phyloP scores from a whole-genome alignment of 2,113 vertebrate genomes.

The Crypturellus undulatus region DNA sequence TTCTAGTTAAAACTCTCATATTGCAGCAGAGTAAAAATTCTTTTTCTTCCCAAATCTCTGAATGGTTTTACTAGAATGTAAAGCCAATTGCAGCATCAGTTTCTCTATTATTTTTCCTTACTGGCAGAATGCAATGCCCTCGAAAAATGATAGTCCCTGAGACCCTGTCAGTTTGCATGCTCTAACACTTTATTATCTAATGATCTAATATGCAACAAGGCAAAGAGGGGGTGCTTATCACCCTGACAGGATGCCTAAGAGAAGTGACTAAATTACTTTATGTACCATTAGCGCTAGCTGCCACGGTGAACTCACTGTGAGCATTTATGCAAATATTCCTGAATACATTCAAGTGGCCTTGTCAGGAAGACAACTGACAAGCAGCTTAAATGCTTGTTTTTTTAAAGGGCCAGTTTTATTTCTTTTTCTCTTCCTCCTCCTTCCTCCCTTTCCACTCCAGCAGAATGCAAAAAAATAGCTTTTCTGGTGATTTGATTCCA shows the following conservation, averaged over 20 bases:
- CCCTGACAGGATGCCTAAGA: slow-evolving; percentile 81
- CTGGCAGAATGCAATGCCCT: slow-evolving; percentile 73
- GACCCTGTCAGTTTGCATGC: slow-evolving; percentile 80
- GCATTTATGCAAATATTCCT: slow-evolving; percentile 84
- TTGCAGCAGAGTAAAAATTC: neutral
- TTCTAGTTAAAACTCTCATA: neutral
- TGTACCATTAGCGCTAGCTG: slow-evolving; percentile 84
- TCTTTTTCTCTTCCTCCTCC: neutral
- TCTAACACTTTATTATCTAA: slow-evolving; percentile 87
- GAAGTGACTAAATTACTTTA: slow-evolving; percentile 88
- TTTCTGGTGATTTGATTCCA: neutral
- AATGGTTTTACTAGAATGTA: slow-evolving; percentile 60
- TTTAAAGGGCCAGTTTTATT: slow-evolving; percentile 62
- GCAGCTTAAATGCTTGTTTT: slow-evolving; percentile 74
- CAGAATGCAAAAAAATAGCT: neutral
- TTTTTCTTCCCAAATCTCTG: neutral
- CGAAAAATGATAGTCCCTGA: slow-evolving; percentile 70
- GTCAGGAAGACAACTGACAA: slow-evolving; percentile 81
- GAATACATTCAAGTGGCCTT: slow-evolving; percentile 82
- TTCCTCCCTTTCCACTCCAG: neutral
- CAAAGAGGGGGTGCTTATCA: slow-evolving; percentile 81
- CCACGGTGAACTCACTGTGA: slow-evolving; percentile 80
- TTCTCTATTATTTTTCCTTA: slow-evolving; percentile 68
- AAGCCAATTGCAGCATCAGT: slow-evolving; percentile 73
- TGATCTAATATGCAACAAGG: slow-evolving; percentile 88